Evolutionary conservation across 1,140 invertebrate genomes (phyloP).

Genomic region (Platyscapa corneri): DNA sequence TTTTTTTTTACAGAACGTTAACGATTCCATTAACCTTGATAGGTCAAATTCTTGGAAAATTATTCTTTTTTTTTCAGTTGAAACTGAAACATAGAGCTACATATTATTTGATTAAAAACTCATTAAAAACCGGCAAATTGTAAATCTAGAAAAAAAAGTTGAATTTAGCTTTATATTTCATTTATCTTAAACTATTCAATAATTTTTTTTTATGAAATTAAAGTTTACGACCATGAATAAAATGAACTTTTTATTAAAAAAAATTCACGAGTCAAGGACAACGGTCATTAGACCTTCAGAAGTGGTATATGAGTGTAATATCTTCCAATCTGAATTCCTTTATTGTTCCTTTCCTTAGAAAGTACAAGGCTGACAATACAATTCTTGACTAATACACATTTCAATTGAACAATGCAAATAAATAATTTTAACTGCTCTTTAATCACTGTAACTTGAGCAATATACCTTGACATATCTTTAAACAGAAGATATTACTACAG

Average conservation of each 20-base stretch:
- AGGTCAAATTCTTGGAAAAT: neutral
- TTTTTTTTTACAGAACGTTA: slow-evolving; percentile 9
- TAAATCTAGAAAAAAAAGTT: neutral
- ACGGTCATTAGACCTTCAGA: neutral
- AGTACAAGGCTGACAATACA: slow-evolving; percentile 5
- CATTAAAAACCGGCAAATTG: neutral
- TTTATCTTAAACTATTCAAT: neutral
- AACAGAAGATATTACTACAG: neutral
- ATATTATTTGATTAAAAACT: neutral
- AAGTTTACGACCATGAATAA: neutral
- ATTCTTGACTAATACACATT: neutral
- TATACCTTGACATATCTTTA: neutral
- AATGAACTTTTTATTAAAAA: neutral
- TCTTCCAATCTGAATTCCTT: neutral
- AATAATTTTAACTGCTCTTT: neutral
- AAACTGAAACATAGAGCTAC: neutral
- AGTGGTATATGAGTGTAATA: neutral
- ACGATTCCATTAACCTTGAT: slow-evolving; percentile 16
- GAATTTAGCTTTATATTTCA: neutral
- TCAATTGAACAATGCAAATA: neutral
- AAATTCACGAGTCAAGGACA: neutral
- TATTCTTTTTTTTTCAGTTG: slow-evolving; percentile 15
- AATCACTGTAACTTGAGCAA: neutral
- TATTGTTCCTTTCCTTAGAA: slow-evolving; percentile 31
- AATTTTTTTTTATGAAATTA: neutral